Evolutionary conservation across 35 echinoderm and acorn worm species (phyloP), one percentile per base, ranked within the genome.

Genomic region (Heliocidaris tuberculata): DNA sequence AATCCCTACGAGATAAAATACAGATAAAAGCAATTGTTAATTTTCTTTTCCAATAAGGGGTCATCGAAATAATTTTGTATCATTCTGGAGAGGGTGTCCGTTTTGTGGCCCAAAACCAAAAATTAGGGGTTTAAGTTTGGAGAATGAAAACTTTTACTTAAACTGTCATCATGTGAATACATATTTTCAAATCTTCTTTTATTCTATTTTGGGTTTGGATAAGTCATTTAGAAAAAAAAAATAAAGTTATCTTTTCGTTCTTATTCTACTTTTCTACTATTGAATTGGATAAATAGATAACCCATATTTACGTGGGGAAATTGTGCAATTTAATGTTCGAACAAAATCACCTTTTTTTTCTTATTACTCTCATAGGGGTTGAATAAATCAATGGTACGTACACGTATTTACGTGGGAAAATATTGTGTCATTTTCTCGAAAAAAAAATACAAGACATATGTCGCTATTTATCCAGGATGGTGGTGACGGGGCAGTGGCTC

Each of bases 1-100:
- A 78, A 78, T 78, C 65, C 65, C 65, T 78, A 78, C 65, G 65
- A 78, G 65, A 78, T 78, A 78, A 78, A 78, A 78, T 78, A 78
- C 15, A 78, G 65, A 78, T 78, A 78, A 78, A 78, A 78, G 27
- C 65, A 78, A 78, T 27, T n/a, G 65, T 78, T 78, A 78, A 27
- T 78, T 78, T 78, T 21, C 17, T 78, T 78, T 78, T 7, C 11
- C 19, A 78, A 78, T 21, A n/a, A 42, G 21, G 21, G 27, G 65
- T 24, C 65, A 78, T 19, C 8, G 65, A 78, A 21, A 78, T 42
- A 78, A n/a, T 78, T 78, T 7, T 78, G 65, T 24, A 78, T 78
- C 17, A 78, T n/a, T 27, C 1, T n/a, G 65, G 65, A 27, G 35
- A 3, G 35, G 35, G 35, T 42, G 65, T 24, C 6, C 21, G 27